These are phyloP conservation scores for Phrixothrix hirtus DNA, from an alignment of 2,888 invertebrate genomes.

Conservation along the genomic window DNA sequence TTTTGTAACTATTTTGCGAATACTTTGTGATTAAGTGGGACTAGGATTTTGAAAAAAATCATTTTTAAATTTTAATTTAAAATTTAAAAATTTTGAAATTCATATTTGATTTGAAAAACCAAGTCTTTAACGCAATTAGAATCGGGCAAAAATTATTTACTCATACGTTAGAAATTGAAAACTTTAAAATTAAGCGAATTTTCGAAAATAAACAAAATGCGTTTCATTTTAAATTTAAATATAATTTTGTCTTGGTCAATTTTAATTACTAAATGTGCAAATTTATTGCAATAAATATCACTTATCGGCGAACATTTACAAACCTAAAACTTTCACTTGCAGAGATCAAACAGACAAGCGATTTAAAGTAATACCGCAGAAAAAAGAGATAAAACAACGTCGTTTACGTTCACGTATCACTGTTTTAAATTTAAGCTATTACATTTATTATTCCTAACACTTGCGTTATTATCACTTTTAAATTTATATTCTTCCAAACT, in stretches of 20 bases:
- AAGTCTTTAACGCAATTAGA: no score
- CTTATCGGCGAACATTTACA: no score
- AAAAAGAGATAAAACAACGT: neutral
- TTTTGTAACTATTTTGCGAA: neutral
- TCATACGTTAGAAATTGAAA: neutral
- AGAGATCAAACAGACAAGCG: neutral
- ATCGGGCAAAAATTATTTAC: no score
- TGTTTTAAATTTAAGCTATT: slow-evolving; percentile 10
- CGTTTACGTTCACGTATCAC: slow-evolving; percentile 8
- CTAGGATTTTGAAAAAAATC: neutral
- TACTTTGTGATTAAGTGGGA: neutral
- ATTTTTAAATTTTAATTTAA: neutral
- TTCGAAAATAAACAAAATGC: neutral
- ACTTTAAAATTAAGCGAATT: neutral
- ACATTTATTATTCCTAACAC: slow-evolving; percentile 14
- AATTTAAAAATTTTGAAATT: neutral
- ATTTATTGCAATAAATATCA: no score
- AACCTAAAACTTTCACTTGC: neutral
- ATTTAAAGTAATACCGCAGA: neutral
- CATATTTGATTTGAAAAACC: no score
- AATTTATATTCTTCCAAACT: slow-evolving; percentile 11
- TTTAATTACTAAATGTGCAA: no score
- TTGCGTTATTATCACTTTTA: slow-evolving; percentile 13
- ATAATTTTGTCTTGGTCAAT: no score
- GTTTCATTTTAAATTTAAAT: no score